Percentiles rank a stretch among this genome's conserved stretches.
phyloP scores from a whole-genome alignment of 2,113 vertebrate species.

The Struthio camelus region DNA sequence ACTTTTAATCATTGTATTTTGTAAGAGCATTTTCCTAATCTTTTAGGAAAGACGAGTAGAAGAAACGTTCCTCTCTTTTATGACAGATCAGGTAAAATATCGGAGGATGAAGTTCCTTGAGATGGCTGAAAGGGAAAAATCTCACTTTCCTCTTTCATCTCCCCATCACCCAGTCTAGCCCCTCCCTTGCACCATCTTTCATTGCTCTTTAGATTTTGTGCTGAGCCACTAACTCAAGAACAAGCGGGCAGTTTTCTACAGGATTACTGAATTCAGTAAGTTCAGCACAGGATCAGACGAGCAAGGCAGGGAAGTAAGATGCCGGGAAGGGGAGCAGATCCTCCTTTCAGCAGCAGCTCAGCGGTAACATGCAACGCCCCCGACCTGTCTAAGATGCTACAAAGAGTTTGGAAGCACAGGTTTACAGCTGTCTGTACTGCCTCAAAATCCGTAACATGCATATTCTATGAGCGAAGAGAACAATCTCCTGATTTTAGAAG shows the following conservation, averaged over 20 bases:
- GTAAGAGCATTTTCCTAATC: not conserved
- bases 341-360: not conserved
- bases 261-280: not conserved
- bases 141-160: not conserved
- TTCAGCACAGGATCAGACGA: not conserved
- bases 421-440: not conserved
- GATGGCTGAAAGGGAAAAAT: not conserved
- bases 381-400: not conserved
- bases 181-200: not conserved
- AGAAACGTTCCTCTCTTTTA: not conserved
- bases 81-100: not conserved
- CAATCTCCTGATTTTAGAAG: not conserved
- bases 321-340: not conserved
- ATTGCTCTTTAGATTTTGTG: not conserved
- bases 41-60: not conserved
- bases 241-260: not conserved
- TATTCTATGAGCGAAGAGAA: not conserved
- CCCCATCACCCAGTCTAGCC: not conserved
- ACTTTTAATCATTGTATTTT: not conserved
- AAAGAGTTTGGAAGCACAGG: not conserved
- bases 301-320: not conserved
- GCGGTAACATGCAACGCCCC: not conserved
- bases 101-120: not conserved
- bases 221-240: not conserved
- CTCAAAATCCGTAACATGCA: not conserved